Evolutionary conservation across 2,797 vertebrate species (phyloP), one percentile per base, ranked within the genome.

Genomic region (Austrolebias charrua): DNA sequence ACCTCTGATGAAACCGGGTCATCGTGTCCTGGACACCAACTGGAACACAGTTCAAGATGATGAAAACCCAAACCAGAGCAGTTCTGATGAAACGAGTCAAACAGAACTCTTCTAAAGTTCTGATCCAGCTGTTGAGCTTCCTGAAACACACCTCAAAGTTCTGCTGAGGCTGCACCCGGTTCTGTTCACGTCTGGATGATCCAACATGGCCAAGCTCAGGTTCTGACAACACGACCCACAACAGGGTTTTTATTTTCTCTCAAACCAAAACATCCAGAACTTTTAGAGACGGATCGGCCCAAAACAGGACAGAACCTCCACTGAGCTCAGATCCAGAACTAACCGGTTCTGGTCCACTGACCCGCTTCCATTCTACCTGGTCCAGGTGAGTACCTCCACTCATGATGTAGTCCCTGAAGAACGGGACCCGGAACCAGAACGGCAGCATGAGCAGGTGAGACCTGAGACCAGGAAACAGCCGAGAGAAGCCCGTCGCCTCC

Each of bases 351-450:
- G 24, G 24, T 24, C 3, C 24, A 24, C 24, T 24, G 24, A 24
- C 3, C 24, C 3, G 24, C 24, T 24, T 24, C 24, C 3, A 24
- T 24, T 24, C 24, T 24, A 24, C 24, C 24, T 24, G 31, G 38
- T 2, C 54, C 59, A 52, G 58, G 20, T 5, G 5, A 0, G 11
- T 60, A 97, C 96, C 96, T 73, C 79, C 80, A 71, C 61, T 81
- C 95, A 97, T 94, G 73, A 94, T 24, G 81, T 95, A 96, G 16
- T 98, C 96, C 57, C 95, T 93, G 88, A 96, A 96, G 76, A 98
- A 77, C 0, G 96, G 96, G 0, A 94, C 91, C 13, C 90, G 54
- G 76, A 98, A 96, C 95, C 94, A 96, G 81, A 93, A 90, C 0
- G 93, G 92, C 55, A 94, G 87, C 87, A 94, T 91, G 19, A 97